Evolutionary conservation across 64 coral and sea anemone species (phyloP).

Genomic region (Dendrophyllia cribrosa): DNA sequence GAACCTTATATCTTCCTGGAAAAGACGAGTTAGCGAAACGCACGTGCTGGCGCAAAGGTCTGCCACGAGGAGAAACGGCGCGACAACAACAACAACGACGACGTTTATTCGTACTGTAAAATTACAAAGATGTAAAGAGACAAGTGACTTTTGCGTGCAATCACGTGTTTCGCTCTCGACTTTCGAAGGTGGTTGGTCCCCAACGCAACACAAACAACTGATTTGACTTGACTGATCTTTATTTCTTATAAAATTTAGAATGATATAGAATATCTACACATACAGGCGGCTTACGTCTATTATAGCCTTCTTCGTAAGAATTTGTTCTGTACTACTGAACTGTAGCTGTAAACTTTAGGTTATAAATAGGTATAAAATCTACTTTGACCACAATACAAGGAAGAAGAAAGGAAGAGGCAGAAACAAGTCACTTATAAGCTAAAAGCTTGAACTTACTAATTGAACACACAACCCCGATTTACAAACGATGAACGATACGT

Average conservation of each 20-base stretch:
- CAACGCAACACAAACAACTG: background rate
- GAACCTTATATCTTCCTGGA: too few relatives aligned
- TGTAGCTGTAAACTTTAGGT: constrained; percentile 30
- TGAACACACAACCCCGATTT: constrained; percentile 2
- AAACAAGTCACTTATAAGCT: background rate
- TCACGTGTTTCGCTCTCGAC: too few relatives aligned
- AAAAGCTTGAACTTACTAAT: background rate
- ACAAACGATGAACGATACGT: background rate
- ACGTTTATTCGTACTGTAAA: too few relatives aligned
- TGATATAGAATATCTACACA: constrained; percentile 60
- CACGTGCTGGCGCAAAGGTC: too few relatives aligned
- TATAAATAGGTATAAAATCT: constrained; percentile 67
- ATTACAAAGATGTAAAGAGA: too few relatives aligned
- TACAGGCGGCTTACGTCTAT: constrained; percentile 53
- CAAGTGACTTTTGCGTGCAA: too few relatives aligned
- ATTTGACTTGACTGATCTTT: constrained; percentile 3
- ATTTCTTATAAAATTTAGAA: constrained; percentile 54
- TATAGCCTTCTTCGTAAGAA: constrained; percentile 61
- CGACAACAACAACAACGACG: too few relatives aligned
- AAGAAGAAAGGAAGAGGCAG: background rate
- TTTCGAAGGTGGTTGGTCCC: too few relatives aligned
- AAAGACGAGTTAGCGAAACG: too few relatives aligned
- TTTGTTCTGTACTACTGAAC: constrained; percentile 51
- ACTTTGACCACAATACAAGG: constrained; percentile 13
- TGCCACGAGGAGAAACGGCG: too few relatives aligned